Evolutionary conservation across 2,797 vertebrate species (phyloP), one percentile per base, ranked within the genome.

Genomic region (Clarias pachynema): DNA sequence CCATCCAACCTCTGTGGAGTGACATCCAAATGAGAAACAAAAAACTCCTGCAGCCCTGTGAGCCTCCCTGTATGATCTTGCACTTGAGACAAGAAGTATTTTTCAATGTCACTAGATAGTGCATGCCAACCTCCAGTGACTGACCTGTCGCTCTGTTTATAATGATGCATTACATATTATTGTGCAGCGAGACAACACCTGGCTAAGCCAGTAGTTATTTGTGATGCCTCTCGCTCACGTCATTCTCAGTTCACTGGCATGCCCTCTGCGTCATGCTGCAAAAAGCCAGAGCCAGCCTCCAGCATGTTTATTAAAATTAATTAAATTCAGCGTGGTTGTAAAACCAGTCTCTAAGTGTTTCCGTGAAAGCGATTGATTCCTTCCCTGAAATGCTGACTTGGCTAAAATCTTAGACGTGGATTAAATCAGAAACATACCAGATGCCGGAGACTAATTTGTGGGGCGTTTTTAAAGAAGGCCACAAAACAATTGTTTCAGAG

Each of bases 401-500:
- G 79, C 81, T 72, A 69, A 82, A 80, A 16, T 72, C 82, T 56
- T 81, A 81, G 24, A 66, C 57, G 74, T 65, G 44, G 81, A 66
- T 85, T 63, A 81, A 79, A 87, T 82, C 79, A 79, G 66, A 88
- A 88, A 63, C 66, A 62, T 79, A 53, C 69, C 77, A 79, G 57
- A 79, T 65, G 75, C 34, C 84, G 75, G 73, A 84, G 78, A 77
- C 74, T 66, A 72, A 59, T 72, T 82, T 75, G 53, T 44, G 31
- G 83, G 40, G 73, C 75, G 69, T 69, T 86, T 72, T 85, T 56
- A 4, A 83, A 78, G 37, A 88, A 66, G 16, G 56, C 85, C 75
- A 82, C 63, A 63, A 63, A 79, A 40, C 49, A 62, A 40, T n/a
- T 34, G 83, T 81, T 49, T 83, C 59, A 77, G 70, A 31, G 24